phyloP scores from a whole-genome alignment of 2,888 invertebrate species.

The Globia sparganii region DNA sequence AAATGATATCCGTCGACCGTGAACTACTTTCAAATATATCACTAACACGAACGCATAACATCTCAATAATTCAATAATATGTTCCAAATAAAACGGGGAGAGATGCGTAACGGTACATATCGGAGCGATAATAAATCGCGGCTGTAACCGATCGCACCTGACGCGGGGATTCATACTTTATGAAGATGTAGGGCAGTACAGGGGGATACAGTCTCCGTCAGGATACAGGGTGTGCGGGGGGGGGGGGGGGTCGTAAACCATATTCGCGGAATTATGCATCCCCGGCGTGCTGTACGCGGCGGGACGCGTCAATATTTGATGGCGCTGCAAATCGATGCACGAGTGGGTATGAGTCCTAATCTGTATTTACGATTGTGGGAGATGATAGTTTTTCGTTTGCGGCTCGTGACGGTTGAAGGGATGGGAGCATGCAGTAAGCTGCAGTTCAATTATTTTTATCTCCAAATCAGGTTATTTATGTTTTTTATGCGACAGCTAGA shows the following conservation, averaged over 20 bases:
- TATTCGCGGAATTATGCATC: conserved; percentile 81
- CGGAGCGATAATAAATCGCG: conserved; percentile 84
- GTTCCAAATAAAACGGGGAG: conserved; percentile 75
- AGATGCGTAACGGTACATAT: conserved; percentile 71
- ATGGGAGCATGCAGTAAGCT: conserved; percentile 40
- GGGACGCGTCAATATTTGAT: conserved; percentile 86
- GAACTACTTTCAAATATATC: conserved; percentile 47
- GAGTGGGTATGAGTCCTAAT: conserved; percentile 74
- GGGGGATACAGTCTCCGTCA: conserved; percentile 58
- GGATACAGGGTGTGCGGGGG: conserved; percentile 47
- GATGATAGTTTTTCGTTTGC: conserved; percentile 62
- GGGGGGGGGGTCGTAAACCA: conserved; percentile 75
- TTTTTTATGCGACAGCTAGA: conserved; percentile 50
- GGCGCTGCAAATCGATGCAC: conserved; percentile 83
- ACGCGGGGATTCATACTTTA: conserved; percentile 88
- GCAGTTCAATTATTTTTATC: conserved; percentile 58
- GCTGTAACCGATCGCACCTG: conserved; percentile 85
- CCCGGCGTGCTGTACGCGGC: conserved; percentile 77
- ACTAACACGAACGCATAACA: conserved; percentile 36
- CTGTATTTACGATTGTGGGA: conserved; percentile 77
- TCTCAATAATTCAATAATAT: conserved; percentile 83
- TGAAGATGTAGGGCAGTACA: conserved; percentile 73
- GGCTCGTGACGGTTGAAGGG: conserved; percentile 41
- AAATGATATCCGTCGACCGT: conserved; percentile 48
- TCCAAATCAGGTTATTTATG: conserved; percentile 58